A percentile compares a stretch with the other conserved stretches of the same genome.
These are phyloP conservation scores for Plectrocnemia conspersa DNA, from an alignment of 1,140 invertebrate genomes.

Conservation along the genomic window DNA sequence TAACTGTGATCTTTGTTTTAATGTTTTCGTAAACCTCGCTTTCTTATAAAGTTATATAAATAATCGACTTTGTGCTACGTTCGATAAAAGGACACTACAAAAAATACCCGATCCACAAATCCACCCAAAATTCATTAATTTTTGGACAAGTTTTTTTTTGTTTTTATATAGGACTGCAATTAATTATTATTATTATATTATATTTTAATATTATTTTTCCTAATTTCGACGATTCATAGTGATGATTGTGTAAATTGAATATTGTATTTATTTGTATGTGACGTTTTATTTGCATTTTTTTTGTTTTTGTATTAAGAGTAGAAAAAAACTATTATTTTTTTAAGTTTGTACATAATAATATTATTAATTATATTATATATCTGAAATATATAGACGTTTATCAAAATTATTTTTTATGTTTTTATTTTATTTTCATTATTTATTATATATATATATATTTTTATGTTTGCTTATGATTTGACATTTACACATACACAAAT, in stretches of 20 bases:
- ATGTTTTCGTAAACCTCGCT: constrained; percentile 26
- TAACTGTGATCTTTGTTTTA: constrained; percentile 29
- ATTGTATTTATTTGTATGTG: constrained; percentile 36
- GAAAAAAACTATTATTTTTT: constrained; percentile 29
- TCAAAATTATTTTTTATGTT: constrained; percentile 34
- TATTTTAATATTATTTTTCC: constrained; percentile 9
- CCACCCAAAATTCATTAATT: too few relatives aligned
- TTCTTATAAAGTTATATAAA: background rate
- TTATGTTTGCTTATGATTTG: too few relatives aligned
- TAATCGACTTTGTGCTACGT: background rate
- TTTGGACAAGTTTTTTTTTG: too few relatives aligned
- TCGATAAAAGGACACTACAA: background rate
- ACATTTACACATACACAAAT: too few relatives aligned
- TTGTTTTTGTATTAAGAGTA: constrained; percentile 26
- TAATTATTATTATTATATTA: constrained; percentile 13
- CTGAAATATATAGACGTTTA: constrained; percentile 33
- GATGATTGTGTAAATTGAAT: constrained; percentile 24
- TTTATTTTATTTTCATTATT: constrained; percentile 25
- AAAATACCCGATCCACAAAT: too few relatives aligned
- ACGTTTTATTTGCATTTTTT: constrained; percentile 33
- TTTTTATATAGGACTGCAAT: constrained; percentile 6
- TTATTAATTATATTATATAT: constrained; percentile 34
- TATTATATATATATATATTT: background rate
- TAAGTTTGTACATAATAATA: constrained; percentile 35
- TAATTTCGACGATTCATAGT: constrained; percentile 4